Percentiles rank a stretch among this genome's conserved stretches.
Evolutionary conservation across 92 coral and sea anemone genomes (phyloP).

Genomic region (Epizoanthus scotinus): DNA sequence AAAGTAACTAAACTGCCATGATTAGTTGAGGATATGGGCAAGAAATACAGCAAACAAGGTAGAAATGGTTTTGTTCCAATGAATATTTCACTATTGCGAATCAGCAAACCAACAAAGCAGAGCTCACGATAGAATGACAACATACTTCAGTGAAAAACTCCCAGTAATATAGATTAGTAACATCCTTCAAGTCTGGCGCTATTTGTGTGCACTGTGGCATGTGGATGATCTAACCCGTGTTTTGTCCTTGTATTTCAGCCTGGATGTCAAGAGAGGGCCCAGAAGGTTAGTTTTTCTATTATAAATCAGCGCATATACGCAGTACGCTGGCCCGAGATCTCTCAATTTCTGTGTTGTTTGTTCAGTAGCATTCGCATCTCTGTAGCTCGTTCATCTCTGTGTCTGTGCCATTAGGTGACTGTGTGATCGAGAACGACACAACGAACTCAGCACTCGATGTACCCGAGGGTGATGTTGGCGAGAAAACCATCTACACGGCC

Average conservation of each 20-base stretch:
- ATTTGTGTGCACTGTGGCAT: slow-evolving; percentile 12
- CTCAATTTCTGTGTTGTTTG: slow-evolving; percentile 50
- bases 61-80: slow-evolving; percentile 19
- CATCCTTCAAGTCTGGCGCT: neutral
- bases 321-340: slow-evolving; percentile 2
- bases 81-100: slow-evolving; percentile 22
- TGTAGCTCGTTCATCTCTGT: slow-evolving; percentile 26
- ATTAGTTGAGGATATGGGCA: slow-evolving; percentile 66
- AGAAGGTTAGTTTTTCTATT: slow-evolving; percentile 69
- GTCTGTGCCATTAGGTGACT: slow-evolving; percentile 73
- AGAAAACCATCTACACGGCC: slow-evolving; percentile 87
- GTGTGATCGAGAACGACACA: slow-evolving; percentile 97
- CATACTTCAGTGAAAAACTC: slow-evolving; percentile 41
- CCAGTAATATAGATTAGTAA: neutral
- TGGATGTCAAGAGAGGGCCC: slow-evolving; percentile 99
- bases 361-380: slow-evolving; percentile 37
- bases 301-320: slow-evolving; percentile 18
- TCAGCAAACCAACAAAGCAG: slow-evolving; percentile 28
- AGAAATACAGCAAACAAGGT: slow-evolving; percentile 91
- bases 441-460: slow-evolving; percentile 60
- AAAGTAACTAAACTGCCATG: slow-evolving; percentile 34
- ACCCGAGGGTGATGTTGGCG: slow-evolving; percentile 62
- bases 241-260: slow-evolving; percentile 62
- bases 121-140: slow-evolving; percentile 53
- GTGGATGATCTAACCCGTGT: slow-evolving; percentile 37